Evolutionary conservation across 2,113 vertebrate species (phyloP), one percentile per base, ranked within the genome.

Genomic region (Calonectris borealis): DNA sequence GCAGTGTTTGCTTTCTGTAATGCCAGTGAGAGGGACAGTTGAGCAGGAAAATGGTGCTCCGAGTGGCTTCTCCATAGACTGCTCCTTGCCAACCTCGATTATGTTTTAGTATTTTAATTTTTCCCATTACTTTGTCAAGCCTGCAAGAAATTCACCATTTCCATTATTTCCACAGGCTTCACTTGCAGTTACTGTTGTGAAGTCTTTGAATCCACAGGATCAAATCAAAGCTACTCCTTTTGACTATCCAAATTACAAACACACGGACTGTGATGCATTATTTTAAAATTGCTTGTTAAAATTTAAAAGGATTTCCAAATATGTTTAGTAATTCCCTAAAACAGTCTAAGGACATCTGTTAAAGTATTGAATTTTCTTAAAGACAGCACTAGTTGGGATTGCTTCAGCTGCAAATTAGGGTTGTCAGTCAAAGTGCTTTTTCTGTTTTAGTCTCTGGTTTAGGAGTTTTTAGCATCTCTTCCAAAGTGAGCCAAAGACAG

Each of bases 381-480:
- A 91, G 87, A 65, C 34, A 69, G 40, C 64, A 87, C 49, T 86
- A 62, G 48, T 80, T 92, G 61, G 31, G 58, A 62, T 94, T 86
- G 69, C 71, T 89, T 94, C 77, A 84, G 66, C 88, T 96, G 77
- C 66, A 75, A 89, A 90, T 95, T 66, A 83, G 60, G 66, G 46
- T 48, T 96, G 86, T 93, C 88, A 91, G 31, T 73, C 73, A 78
- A 79, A 86, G 66, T 51, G 40, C 7, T 92, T 92, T 95, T 83
- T 80, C 84, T 88, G 71, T 12, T 75, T 83, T 83, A 29, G 72
- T 71, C 69, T 96, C 82, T 91, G 55, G 76, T 93, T 75, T 69
- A 66, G 48, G 69, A 80, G 52, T 54, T 94, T 96, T 96, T 88
- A 66, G 40, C 55, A 72, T 96, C 62, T 79, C 60, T 61, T 64